phyloP scores from a whole-genome alignment of 2,113 vertebrate species.

The Corvus hawaiiensis region DNA sequence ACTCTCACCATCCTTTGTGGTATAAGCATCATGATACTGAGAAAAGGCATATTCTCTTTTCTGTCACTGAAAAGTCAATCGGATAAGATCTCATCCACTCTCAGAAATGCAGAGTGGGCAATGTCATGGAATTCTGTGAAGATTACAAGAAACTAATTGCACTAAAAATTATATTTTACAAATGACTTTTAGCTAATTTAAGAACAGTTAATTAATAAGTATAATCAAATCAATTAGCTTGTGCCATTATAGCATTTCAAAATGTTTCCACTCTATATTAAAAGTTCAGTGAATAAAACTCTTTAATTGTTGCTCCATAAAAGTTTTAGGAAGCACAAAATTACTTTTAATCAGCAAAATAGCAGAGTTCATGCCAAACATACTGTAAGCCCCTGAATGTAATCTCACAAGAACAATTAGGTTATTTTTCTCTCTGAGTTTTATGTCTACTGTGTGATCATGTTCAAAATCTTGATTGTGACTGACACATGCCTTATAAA shows the following conservation, averaged over 20 bases:
- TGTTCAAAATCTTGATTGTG: neutral
- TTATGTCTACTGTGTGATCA: neutral
- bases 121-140: neutral
- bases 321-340: slow-evolving; percentile 25
- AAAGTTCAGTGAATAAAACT: neutral
- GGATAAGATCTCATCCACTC: neutral
- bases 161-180: neutral
- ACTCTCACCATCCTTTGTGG: neutral
- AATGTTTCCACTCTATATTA: neutral
- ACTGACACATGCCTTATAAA: neutral
- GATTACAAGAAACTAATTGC: neutral
- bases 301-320: neutral
- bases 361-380: neutral
- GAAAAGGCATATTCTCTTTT: neutral
- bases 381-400: neutral
- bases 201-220: neutral
- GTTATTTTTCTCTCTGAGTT: neutral
- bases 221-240: slow-evolving; percentile 21
- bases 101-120: neutral
- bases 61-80: neutral
- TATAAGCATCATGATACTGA: neutral
- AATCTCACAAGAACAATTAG: neutral
- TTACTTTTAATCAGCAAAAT: slow-evolving; percentile 11
- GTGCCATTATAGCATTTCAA: neutral
- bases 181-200: neutral